Conservation (phyloP, 1,140 invertebrate genomes). For the Zaprionus africanus region DNA sequence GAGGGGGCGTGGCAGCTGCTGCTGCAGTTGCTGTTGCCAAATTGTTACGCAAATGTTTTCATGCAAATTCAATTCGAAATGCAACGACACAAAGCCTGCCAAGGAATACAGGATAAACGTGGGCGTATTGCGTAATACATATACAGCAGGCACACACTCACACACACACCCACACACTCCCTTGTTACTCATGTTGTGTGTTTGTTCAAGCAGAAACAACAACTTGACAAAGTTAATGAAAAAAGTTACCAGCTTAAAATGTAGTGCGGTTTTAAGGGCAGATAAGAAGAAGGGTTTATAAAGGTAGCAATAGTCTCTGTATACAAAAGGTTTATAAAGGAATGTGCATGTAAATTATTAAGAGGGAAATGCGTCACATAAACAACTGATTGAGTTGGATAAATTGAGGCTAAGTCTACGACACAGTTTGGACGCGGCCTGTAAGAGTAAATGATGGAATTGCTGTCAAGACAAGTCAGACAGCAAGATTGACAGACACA, state of each 20-base stretch:
- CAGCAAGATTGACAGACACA: not conserved
- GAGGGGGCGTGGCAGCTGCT: conserved; percentile 1
- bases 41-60: conserved; percentile 75
- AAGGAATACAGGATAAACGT: conserved; percentile 6
- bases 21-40: conserved; percentile 57
- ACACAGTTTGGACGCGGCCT: conserved; percentile 24
- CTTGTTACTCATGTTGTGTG: not conserved
- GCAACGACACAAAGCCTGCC: conserved; percentile 41
- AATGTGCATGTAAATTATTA: conserved; percentile 60
- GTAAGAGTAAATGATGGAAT: conserved; percentile 17
- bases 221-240: conserved; percentile 31
- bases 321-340: conserved; percentile 9
- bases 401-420: conserved; percentile 1
- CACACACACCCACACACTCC: not conserved
- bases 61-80: conserved; percentile 67
- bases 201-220: not conserved
- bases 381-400: conserved; percentile 43
- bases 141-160: not conserved
- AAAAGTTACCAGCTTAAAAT: conserved; percentile 25
- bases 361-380: conserved; percentile 51
- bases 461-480: conserved; percentile 1
- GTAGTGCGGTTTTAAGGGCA: conserved; percentile 14
- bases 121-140: conserved; percentile 31
- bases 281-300: not conserved
- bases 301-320: not conserved